Percentiles rank a stretch among this genome's conserved stretches.
These are phyloP conservation scores for Sitophilus oryzae DNA, from an alignment of 1,140 invertebrate species.

Conservation along the genomic window DNA sequence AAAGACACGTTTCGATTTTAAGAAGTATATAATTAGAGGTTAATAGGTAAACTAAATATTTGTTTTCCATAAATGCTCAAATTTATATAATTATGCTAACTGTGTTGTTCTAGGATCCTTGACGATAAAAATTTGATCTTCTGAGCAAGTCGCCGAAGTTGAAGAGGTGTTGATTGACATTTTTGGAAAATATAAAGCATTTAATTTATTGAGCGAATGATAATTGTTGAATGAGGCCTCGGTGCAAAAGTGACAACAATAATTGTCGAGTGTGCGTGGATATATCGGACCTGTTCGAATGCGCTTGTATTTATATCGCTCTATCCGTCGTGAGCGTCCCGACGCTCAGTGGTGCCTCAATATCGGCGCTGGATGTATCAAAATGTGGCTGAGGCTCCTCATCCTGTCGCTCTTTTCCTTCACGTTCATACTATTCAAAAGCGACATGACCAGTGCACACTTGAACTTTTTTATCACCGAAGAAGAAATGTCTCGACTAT, in stretches of 20 bases:
- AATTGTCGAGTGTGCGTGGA: constrained; percentile 19
- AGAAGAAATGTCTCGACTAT: constrained; percentile 67
- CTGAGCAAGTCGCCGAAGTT: no score
- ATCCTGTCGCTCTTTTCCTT: constrained; percentile 11
- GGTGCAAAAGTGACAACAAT: constrained; percentile 13
- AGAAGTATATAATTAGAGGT: no score
- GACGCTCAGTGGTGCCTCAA: constrained; percentile 16
- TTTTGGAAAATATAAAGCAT: neutral
- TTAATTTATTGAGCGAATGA: no score
- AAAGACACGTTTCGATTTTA: no score
- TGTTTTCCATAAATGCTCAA: no score
- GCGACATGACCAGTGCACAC: constrained; percentile 47
- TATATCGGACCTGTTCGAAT: constrained; percentile 21
- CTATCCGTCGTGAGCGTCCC: constrained; percentile 14
- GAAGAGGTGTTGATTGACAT: neutral
- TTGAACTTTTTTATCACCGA: constrained; percentile 72
- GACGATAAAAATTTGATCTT: no score
- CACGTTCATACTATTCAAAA: constrained; percentile 1
- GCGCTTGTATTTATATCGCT: constrained; percentile 21
- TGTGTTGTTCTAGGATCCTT: no score
- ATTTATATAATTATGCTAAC: no score
- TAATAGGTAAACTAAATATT: no score
- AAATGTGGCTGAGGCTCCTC: constrained; percentile 15
- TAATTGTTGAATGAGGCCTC: neutral
- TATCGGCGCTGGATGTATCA: constrained; percentile 15